A percentile compares a stretch with the other conserved stretches of the same genome.
Conservation (phyloP, 2,113 vertebrate species). For the Talpa occidentalis region DNA sequence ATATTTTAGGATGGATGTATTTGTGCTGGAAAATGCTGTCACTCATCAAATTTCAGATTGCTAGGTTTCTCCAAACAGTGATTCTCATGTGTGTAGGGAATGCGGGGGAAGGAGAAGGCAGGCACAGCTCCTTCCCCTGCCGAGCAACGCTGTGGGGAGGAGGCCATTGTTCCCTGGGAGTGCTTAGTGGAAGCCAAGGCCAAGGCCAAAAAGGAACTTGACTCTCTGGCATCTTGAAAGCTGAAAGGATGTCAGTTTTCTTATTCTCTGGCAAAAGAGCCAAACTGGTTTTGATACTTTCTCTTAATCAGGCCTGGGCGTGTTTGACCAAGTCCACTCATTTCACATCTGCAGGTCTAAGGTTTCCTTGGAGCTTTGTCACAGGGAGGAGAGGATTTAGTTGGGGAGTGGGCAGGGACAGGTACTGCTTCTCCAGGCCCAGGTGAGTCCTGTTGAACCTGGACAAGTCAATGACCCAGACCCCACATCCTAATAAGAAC, state of each 20-base stretch:
- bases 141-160: neutral
- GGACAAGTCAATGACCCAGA: neutral
- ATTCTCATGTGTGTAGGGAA: neutral
- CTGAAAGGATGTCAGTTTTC: conserved; percentile 12
- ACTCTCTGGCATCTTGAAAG: conserved; percentile 18
- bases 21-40: neutral
- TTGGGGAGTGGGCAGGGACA: too few species aligned
- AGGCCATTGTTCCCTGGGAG: neutral
- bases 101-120: too few species aligned
- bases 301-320: conserved; percentile 53
- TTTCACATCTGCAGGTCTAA: neutral
- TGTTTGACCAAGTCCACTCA: neutral
- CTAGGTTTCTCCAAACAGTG: neutral
- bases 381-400: neutral
- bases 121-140: neutral
- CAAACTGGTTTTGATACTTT: neutral
- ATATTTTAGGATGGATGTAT: accelerated
- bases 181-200: neutral
- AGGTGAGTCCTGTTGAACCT: neutral
- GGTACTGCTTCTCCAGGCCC: neutral
- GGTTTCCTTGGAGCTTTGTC: neutral
- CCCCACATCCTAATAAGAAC: too few species aligned
- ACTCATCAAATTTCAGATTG: neutral
- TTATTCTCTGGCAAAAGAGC: neutral
- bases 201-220: neutral